Conservation (phyloP, 2,797 vertebrate genomes). For the Diplodus puntazzo region DNA sequence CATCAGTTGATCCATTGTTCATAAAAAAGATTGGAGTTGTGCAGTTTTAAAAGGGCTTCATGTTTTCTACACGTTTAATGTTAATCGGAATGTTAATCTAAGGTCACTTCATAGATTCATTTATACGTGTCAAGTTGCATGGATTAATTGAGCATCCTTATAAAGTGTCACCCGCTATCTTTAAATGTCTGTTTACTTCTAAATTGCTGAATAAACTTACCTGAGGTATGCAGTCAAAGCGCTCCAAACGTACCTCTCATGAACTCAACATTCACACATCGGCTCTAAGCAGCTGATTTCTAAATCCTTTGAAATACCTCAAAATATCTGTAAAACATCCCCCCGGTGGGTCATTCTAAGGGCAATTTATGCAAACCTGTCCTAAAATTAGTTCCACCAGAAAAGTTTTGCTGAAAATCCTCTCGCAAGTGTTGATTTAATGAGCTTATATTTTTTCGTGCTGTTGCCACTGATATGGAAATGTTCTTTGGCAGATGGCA, state of each 20-base stretch:
- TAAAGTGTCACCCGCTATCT: no score
- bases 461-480: conserved; percentile 28
- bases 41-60: neutral
- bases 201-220: neutral
- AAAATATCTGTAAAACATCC: conserved; percentile 23
- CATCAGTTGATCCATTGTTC: neutral
- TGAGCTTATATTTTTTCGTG: conserved; percentile 52
- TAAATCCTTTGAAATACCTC: conserved; percentile 9
- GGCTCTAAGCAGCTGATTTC: neutral
- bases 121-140: no score
- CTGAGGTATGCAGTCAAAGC: neutral
- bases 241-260: neutral
- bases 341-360: conserved; percentile 33
- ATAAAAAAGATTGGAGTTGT: neutral
- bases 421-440: conserved; percentile 47
- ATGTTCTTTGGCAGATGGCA: conserved; percentile 51
- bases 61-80: neutral
- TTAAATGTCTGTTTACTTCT: neutral
- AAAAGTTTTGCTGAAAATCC: conserved; percentile 43
- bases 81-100: no score
- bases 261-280: neutral
- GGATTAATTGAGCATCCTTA: no score
- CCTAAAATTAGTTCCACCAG: conserved; percentile 32
- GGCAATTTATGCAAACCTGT: conserved; percentile 49
- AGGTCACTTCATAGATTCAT: no score